Evolutionary conservation across 1,140 invertebrate genomes (phyloP).

Genomic region (Luehdorfia chinensis): DNA sequence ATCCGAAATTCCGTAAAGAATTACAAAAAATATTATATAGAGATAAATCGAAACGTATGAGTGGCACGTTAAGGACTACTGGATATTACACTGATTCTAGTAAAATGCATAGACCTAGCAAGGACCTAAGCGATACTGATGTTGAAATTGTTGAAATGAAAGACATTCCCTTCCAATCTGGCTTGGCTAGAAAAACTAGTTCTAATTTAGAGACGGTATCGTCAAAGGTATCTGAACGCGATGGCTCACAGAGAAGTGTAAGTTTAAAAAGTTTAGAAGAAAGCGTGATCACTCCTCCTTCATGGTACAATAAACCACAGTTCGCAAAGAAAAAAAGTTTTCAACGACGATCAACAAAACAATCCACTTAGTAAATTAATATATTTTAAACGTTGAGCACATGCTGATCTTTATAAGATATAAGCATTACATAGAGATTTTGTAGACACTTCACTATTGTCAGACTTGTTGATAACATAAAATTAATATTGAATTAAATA

Average conservation of each 20-base stretch:
- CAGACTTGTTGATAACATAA: constrained; percentile 1
- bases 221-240: constrained; percentile 45
- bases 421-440: background rate
- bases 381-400: constrained; percentile 1
- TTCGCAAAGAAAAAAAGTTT: constrained; percentile 68
- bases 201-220: constrained; percentile 48
- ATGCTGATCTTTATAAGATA: background rate
- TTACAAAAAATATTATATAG: constrained; percentile 65
- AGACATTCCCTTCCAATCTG: constrained; percentile 59
- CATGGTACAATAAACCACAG: constrained; percentile 70
- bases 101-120: constrained; percentile 51
- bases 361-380: constrained; percentile 21
- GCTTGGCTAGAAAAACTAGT: constrained; percentile 20
- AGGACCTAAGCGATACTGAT: constrained; percentile 64
- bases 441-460: background rate
- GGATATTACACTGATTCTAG: constrained; percentile 40
- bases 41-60: constrained; percentile 58
- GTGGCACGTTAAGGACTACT: constrained; percentile 55
- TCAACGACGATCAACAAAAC: constrained; percentile 40
- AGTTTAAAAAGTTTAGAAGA: constrained; percentile 66
- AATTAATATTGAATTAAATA: constrained; percentile 4
- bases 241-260: constrained; percentile 52
- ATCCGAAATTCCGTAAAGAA: constrained; percentile 82
- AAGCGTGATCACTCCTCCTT: constrained; percentile 60
- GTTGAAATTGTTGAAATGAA: constrained; percentile 73